Conservation (phyloP, 2,797 vertebrate genomes). For the Coregonus sp. region DNA sequence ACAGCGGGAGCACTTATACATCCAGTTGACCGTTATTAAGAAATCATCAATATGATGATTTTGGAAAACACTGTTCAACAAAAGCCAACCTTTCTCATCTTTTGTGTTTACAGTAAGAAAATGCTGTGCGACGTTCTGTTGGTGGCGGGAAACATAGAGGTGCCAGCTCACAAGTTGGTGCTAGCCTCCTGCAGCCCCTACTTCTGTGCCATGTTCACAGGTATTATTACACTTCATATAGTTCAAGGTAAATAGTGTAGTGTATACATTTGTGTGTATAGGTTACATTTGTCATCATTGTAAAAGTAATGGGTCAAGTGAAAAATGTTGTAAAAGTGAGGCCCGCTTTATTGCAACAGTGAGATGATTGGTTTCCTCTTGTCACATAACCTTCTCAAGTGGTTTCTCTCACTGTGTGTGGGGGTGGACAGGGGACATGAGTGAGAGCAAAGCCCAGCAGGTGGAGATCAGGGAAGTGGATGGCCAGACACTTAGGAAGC, state of each 20-base stretch:
- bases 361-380: not conserved
- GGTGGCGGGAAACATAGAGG: conserved; percentile 86
- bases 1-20: not conserved
- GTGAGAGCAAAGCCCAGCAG: conserved; percentile 92
- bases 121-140: conserved; percentile 94
- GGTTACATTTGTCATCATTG: not conserved
- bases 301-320: not conserved
- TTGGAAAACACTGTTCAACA: not conserved
- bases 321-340: not conserved
- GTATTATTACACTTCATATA: conserved; percentile 66
- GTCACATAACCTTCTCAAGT: not conserved
- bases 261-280: not conserved
- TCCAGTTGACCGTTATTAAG: not conserved
- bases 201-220: conserved; percentile 98
- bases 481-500: conserved; percentile 87
- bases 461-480: conserved; percentile 95
- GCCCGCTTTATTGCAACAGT: not conserved
- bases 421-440: conserved; percentile 87
- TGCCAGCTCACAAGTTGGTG: conserved; percentile 92
- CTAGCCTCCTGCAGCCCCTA: conserved; percentile 94
- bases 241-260: not conserved
- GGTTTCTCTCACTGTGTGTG: conserved; percentile 3
- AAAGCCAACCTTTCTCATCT: not conserved
- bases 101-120: conserved; percentile 81
- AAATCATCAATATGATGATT: not conserved